These are phyloP conservation scores for Drosophila quinaria DNA, from an alignment of 2,888 invertebrate species.

Conservation along the genomic window DNA sequence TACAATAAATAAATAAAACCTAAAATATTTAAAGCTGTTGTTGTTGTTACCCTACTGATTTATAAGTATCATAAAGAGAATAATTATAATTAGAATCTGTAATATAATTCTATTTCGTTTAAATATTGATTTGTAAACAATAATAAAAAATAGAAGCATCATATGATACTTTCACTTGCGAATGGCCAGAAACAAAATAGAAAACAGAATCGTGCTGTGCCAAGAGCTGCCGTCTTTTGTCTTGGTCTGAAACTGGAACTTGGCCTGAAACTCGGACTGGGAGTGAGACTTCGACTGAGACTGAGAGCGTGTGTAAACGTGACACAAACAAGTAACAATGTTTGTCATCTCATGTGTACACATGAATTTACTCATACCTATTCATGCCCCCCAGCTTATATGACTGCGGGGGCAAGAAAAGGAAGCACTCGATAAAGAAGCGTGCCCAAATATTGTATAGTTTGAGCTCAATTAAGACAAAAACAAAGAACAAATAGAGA, in stretches of 20 bases:
- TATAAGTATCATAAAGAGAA: not conserved
- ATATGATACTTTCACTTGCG: conserved; percentile 73
- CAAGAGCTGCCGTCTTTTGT: conserved; percentile 25
- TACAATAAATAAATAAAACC: too few species aligned
- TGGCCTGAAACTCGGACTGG: conserved; percentile 9
- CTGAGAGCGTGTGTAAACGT: conserved; percentile 70
- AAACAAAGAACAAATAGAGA: conserved; percentile 2
- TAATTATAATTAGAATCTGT: not conserved
- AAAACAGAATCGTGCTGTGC: conserved; percentile 60
- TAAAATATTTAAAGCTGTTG: too few species aligned
- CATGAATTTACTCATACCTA: conserved; percentile 20
- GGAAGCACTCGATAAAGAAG: conserved; percentile 51
- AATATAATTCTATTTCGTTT: not conserved
- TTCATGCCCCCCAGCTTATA: not conserved
- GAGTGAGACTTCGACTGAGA: conserved; percentile 3
- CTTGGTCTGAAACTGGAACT: conserved; percentile 7
- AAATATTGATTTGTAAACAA: not conserved
- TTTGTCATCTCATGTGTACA: conserved; percentile 60
- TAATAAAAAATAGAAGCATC: conserved; percentile 18
- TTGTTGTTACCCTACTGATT: not conserved
- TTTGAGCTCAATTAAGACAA: conserved; percentile 64
- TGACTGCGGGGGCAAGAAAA: conserved; percentile 22
- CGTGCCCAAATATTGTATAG: conserved; percentile 61
- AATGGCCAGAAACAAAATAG: conserved; percentile 76
- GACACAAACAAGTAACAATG: conserved; percentile 69